A percentile compares a stretch with the other conserved stretches of the same genome.
Conservation (phyloP, 2,888 invertebrate genomes). For the Lasioglossum vierecki region DNA sequence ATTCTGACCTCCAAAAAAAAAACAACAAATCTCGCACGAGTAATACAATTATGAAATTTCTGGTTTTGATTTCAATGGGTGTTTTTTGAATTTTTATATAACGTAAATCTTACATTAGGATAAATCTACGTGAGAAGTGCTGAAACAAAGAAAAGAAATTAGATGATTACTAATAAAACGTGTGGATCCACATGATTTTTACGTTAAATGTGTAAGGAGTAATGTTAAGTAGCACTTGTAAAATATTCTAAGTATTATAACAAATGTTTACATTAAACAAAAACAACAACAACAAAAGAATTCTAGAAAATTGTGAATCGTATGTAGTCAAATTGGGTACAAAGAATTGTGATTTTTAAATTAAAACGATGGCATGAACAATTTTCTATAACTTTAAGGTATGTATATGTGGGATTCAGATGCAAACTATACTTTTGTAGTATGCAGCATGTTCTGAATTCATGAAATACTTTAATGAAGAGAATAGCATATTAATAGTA, state of each 20-base stretch:
- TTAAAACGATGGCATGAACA: conserved; percentile 52
- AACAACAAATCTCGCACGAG: conserved; percentile 33
- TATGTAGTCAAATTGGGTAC: conserved; percentile 65
- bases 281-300: conserved; percentile 17
- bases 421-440: conserved; percentile 68
- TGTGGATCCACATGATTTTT: conserved; percentile 51
- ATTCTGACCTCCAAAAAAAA: conserved; percentile 47
- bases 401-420: conserved; percentile 59
- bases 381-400: conserved; percentile 67
- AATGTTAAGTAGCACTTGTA: conserved; percentile 59
- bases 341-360: conserved; percentile 67
- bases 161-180: conserved; percentile 31
- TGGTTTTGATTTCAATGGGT: conserved; percentile 55
- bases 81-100: conserved; percentile 56
- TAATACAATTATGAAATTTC: conserved; percentile 28
- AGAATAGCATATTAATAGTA: conserved; percentile 52
- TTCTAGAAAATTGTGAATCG: conserved; percentile 45
- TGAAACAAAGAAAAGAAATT: conserved; percentile 40
- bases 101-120: conserved; percentile 38
- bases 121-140: conserved; percentile 39
- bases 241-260: conserved; percentile 43
- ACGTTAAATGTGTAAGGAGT: conserved; percentile 48
- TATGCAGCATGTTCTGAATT: conserved; percentile 51
- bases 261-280: conserved; percentile 49
- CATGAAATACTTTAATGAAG: conserved; percentile 48